These are phyloP conservation scores for Toxotes lorentzi DNA, from an alignment of 2,797 vertebrate genomes.

Conservation along the genomic window DNA sequence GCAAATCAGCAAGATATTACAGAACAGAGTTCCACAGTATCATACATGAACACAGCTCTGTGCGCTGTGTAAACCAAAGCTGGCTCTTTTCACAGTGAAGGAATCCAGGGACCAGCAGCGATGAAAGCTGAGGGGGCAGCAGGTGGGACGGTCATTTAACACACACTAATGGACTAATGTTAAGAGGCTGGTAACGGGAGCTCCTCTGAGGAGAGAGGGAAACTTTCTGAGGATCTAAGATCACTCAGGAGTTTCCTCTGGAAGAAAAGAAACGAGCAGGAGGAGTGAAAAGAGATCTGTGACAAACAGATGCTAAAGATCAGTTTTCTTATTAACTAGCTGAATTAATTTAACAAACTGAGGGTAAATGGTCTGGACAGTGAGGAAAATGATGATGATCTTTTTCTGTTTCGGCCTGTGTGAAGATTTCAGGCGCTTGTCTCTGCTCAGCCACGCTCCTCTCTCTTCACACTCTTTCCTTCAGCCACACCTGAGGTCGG, in stretches of 20 bases:
- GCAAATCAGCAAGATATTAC: neutral
- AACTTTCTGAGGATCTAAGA: neutral
- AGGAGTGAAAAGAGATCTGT: too few relatives aligned
- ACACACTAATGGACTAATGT: conserved; percentile 23
- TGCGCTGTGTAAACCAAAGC: neutral
- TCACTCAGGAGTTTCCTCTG: too few relatives aligned
- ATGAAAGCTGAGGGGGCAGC: conserved; percentile 63
- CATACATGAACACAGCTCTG: neutral
- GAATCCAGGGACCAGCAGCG: conserved; percentile 28
- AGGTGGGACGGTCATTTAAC: conserved; percentile 61
- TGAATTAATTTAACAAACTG: neutral
- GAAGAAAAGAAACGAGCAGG: too few relatives aligned
- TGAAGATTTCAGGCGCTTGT: too few relatives aligned
- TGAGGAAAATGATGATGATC: too few relatives aligned
- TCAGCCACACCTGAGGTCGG: too few relatives aligned
- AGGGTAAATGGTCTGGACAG: neutral
- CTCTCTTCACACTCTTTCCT: too few relatives aligned
- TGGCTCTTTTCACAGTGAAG: neutral
- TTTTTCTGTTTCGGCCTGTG: too few relatives aligned
- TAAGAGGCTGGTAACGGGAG: conserved; percentile 47
- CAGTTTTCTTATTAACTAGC: neutral
- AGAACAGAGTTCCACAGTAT: neutral
- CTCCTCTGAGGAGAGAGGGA: neutral
- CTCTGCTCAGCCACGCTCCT: too few relatives aligned
- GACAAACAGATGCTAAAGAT: neutral